phyloP scores from a whole-genome alignment of 2,888 invertebrate species.

The Heliconius ismenius region DNA sequence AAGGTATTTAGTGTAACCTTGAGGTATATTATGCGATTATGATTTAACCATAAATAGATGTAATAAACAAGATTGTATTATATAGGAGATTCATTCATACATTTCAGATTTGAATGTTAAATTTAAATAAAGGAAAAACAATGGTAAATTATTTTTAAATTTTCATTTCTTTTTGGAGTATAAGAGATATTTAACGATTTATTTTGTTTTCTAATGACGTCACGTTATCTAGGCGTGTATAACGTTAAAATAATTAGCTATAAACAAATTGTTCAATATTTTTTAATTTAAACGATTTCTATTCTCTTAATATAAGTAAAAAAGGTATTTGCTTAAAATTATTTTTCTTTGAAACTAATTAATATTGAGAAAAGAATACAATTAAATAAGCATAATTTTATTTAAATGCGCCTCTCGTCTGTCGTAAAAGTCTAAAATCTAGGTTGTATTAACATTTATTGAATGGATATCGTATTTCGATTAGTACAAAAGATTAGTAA shows the following conservation, averaged over 20 bases:
- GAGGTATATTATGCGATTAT: neutral
- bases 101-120: neutral
- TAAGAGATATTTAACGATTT: neutral
- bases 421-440: neutral
- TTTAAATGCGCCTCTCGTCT: neutral
- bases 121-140: neutral
- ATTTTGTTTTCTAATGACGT: neutral
- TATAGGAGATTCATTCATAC: constrained; percentile 8
- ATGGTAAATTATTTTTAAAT: too few species aligned
- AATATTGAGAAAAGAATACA: neutral
- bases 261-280: too few species aligned
- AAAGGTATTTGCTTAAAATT: too few species aligned
- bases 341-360: neutral
- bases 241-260: neutral
- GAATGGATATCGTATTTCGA: constrained; percentile 18
- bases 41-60: neutral
- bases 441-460: constrained; percentile 18
- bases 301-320: too few species aligned
- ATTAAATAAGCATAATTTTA: neutral
- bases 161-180: neutral
- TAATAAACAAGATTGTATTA: neutral
- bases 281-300: too few species aligned
- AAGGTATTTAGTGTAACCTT: neutral
- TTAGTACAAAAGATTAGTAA: constrained; percentile 20
- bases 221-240: neutral